Conservation (phyloP, 2,888 invertebrate genomes). For the Trilocha varians region DNA sequence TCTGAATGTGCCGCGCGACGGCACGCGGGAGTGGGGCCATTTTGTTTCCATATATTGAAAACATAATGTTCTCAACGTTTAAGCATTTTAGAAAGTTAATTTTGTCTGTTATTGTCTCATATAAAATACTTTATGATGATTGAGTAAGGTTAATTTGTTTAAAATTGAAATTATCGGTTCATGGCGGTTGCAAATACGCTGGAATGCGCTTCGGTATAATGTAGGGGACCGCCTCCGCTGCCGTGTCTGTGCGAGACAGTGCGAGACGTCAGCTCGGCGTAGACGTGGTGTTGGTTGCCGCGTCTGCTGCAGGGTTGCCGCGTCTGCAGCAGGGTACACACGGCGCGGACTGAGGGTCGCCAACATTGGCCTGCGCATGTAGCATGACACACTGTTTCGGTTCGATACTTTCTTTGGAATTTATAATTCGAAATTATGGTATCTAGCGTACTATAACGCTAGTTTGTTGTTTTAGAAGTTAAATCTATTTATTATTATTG, state of each 20-base stretch:
- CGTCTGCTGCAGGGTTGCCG: constrained; percentile 64
- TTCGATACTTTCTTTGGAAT: constrained; percentile 48
- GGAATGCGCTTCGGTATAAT: not conserved
- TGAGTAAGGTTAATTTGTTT: not conserved
- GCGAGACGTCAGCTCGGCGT: constrained; percentile 26
- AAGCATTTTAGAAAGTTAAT: constrained; percentile 5
- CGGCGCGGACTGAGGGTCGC: constrained; percentile 46
- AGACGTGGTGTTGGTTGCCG: constrained; percentile 59
- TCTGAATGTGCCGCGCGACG: constrained; percentile 49
- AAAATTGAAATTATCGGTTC: not conserved
- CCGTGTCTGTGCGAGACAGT: not conserved
- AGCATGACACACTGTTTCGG: constrained; percentile 52
- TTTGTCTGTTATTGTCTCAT: not conserved
- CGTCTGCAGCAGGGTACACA: constrained; percentile 63
- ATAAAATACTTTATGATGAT: not conserved
- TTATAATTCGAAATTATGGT: constrained; percentile 25
- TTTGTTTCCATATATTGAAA: constrained; percentile 12
- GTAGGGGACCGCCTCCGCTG: not conserved
- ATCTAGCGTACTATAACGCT: constrained; percentile 19
- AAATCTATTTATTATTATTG: too few relatives aligned
- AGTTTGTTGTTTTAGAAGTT: constrained; percentile 5
- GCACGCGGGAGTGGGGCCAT: constrained; percentile 41
- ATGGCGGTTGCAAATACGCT: not conserved
- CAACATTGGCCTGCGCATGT: constrained; percentile 38
- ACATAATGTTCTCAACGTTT: not conserved